Evolutionary conservation across 1,140 invertebrate species (phyloP).

Genomic region (Drosophila pruinosa): DNA sequence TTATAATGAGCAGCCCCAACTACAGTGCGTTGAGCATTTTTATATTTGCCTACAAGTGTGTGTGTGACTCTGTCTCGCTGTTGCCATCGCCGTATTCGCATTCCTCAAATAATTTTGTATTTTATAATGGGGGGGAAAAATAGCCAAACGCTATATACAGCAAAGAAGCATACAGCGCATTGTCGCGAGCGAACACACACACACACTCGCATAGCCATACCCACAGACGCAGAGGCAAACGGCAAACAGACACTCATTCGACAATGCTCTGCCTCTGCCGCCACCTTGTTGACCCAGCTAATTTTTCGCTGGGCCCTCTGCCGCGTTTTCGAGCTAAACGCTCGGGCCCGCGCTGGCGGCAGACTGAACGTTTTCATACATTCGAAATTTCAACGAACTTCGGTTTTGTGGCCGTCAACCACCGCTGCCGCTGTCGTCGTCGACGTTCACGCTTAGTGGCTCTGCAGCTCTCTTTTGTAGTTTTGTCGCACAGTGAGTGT

Average conservation of each 20-base stretch:
- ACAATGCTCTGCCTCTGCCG: constrained; percentile 17
- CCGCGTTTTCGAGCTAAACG: constrained; percentile 64
- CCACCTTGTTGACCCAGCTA: constrained; percentile 47
- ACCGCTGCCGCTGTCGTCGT: constrained; percentile 51
- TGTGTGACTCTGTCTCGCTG: constrained; percentile 31
- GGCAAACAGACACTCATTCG: constrained; percentile 14
- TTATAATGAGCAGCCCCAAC: constrained; percentile 20
- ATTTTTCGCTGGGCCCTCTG: constrained; percentile 54
- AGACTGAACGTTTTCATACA: constrained; percentile 75
- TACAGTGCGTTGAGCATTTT: constrained; percentile 26
- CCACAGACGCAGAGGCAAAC: neutral
- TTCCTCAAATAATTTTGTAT: constrained; percentile 66
- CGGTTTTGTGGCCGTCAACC: constrained; percentile 48
- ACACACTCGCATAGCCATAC: neutral
- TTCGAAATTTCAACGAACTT: constrained; percentile 75
- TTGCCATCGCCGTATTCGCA: constrained; percentile 47
- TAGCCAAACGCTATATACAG: constrained; percentile 42
- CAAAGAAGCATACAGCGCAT: constrained; percentile 31
- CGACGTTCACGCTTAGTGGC: constrained; percentile 44
- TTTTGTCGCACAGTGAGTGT: constrained; percentile 39
- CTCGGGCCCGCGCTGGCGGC: constrained; percentile 71
- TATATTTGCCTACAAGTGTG: constrained; percentile 13
- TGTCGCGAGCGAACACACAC: constrained; percentile 13
- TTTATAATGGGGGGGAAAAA: constrained; percentile 43
- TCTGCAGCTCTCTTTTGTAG: constrained; percentile 48